Evolutionary conservation across 2,113 vertebrate species (phyloP).

Genomic region (Actenoides hombroni): DNA sequence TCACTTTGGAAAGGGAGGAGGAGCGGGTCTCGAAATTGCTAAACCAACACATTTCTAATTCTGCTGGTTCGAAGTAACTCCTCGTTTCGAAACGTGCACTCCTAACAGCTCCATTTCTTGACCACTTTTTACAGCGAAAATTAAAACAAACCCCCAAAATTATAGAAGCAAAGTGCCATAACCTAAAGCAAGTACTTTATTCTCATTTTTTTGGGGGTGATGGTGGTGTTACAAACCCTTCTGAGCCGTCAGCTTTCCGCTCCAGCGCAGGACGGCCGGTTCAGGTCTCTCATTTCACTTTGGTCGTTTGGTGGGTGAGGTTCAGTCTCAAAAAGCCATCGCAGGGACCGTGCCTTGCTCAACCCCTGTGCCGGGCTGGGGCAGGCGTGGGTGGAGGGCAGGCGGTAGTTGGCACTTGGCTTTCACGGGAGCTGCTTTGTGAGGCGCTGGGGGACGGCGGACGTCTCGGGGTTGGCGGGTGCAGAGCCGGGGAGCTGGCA

Average conservation of each 20-base stretch:
- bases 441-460: not conserved
- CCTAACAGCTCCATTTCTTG: not conserved
- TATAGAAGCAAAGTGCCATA: not conserved
- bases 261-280: rapidly evolving
- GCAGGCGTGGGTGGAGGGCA: not conserved
- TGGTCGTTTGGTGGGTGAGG: rapidly evolving
- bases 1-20: conserved; percentile 5
- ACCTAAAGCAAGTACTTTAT: not conserved
- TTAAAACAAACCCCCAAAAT: not conserved
- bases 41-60: not conserved
- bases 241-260: rapidly evolving
- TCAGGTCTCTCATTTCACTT: not conserved
- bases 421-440: not conserved
- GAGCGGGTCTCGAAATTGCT: not conserved
- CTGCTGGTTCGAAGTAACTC: not conserved
- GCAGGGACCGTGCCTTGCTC: rapidly evolving
- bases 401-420: not conserved
- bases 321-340: rapidly evolving
- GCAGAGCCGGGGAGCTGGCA: not conserved
- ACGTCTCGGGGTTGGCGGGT: not conserved
- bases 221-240: not conserved
- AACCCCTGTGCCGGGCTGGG: not conserved
- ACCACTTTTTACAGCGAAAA: not conserved
- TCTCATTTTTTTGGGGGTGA: not conserved
- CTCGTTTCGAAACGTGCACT: not conserved